Percentiles rank a stretch among this genome's conserved stretches.
These are phyloP conservation scores for Poecilia gillii DNA, from an alignment of 2,797 vertebrate genomes.

Conservation along the genomic window DNA sequence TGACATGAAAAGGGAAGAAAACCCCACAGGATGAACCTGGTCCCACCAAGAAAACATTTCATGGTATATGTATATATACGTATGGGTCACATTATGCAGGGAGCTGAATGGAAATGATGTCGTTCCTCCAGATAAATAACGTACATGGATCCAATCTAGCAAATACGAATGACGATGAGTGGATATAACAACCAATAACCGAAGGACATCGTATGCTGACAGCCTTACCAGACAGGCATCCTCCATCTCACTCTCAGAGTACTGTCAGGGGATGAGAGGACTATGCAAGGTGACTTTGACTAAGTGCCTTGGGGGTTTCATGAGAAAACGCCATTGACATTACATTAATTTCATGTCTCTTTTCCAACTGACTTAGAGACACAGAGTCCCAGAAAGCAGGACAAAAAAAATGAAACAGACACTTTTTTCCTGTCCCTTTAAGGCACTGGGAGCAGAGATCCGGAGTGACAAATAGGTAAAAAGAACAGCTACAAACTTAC, in stretches of 20 bases:
- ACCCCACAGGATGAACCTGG: conserved; percentile 69
- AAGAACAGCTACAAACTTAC: conserved; percentile 50
- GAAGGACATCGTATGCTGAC: conserved; percentile 69
- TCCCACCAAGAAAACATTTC: conserved; percentile 56
- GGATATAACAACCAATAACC: conserved; percentile 65
- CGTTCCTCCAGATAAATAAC: conserved; percentile 43
- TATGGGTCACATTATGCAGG: conserved; percentile 17
- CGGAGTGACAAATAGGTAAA: conserved; percentile 59
- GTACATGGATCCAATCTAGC: conserved; percentile 47
- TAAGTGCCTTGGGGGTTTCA: conserved; percentile 79
- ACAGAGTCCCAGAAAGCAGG: conserved; percentile 55
- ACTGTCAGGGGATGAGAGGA: conserved; percentile 79
- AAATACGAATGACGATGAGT: conserved; percentile 52
- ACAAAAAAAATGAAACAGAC: conserved; percentile 34
- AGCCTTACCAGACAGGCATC: conserved; percentile 75
- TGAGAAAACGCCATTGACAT: conserved; percentile 79
- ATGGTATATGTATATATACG: background rate
- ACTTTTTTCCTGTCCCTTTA: conserved; percentile 46
- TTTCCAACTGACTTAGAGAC: conserved; percentile 75
- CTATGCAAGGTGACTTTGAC: conserved; percentile 85
- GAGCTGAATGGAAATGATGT: conserved; percentile 45
- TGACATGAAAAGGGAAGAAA: conserved; percentile 76
- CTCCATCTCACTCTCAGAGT: conserved; percentile 75
- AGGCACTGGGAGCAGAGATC: conserved; percentile 44
- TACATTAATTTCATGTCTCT: conserved; percentile 82